Evolutionary conservation across 1,140 invertebrate genomes (phyloP).

Genomic region (Neotoxoptera formosana): DNA sequence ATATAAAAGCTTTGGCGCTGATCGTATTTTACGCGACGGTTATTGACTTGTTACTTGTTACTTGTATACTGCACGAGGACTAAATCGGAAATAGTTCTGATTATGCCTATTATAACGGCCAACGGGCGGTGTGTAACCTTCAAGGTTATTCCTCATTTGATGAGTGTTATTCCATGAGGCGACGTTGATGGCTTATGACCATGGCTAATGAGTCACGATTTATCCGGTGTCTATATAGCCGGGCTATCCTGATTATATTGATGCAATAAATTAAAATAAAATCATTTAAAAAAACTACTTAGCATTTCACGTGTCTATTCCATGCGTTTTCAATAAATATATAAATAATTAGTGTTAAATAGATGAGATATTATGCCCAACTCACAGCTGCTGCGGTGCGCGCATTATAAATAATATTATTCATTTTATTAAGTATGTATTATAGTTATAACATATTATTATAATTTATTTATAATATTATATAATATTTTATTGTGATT

Average conservation of each 20-base stretch:
- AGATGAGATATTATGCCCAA: background rate
- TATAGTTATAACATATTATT: background rate
- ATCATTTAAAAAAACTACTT: background rate
- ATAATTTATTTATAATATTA: background rate
- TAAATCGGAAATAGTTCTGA: slow-evolving; percentile 36
- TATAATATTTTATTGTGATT: slow-evolving; percentile 27
- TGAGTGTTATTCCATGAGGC: background rate
- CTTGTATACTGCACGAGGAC: background rate
- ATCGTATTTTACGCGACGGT: background rate
- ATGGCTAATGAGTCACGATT: slow-evolving; percentile 37
- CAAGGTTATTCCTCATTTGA: slow-evolving; percentile 4
- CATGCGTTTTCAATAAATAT: slow-evolving; percentile 1
- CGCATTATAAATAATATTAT: background rate
- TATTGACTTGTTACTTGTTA: background rate
- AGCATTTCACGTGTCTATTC: background rate
- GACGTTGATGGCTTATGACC: slow-evolving; percentile 1
- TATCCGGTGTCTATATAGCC: background rate
- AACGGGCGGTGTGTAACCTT: slow-evolving; percentile 18
- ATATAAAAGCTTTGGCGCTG: background rate
- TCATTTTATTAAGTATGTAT: background rate
- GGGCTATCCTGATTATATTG: background rate
- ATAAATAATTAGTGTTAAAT: background rate
- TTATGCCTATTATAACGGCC: slow-evolving; percentile 18
- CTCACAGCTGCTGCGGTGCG: no score
- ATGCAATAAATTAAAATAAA: slow-evolving; percentile 32